Conservation (phyloP, 2,797 vertebrate genomes). For the Xyrichtys novacula region DNA sequence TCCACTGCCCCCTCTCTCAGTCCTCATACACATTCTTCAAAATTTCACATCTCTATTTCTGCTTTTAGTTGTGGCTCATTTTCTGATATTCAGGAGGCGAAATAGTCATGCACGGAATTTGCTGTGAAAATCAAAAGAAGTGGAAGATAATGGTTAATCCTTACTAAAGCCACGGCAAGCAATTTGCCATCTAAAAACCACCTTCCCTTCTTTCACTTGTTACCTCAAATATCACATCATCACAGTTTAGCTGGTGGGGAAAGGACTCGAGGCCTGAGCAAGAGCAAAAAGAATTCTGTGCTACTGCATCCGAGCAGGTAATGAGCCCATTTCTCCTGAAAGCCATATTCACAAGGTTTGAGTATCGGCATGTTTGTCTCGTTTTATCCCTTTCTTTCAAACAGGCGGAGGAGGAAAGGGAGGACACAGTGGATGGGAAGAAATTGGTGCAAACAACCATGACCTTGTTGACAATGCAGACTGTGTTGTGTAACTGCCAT, state of each 20-base stretch:
- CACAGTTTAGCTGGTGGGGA: neutral
- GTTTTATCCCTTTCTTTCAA: slow-evolving; percentile 13
- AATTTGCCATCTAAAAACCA: no score
- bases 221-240: slow-evolving; percentile 8
- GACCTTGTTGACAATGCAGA: slow-evolving; percentile 13
- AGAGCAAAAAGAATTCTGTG: neutral
- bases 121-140: no score
- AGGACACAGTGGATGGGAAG: slow-evolving; percentile 3
- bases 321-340: slow-evolving; percentile 30
- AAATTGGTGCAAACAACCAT: slow-evolving; percentile 28
- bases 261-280: slow-evolving; percentile 18
- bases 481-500: slow-evolving; percentile 22
- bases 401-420: slow-evolving; percentile 1
- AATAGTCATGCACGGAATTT: no score
- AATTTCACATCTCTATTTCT: no score
- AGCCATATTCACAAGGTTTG: slow-evolving; percentile 25
- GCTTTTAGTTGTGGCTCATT: no score
- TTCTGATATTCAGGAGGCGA: no score
- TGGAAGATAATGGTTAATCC: no score
- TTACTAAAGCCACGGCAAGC: no score
- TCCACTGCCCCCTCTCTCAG: no score
- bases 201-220: neutral
- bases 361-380: slow-evolving; percentile 16
- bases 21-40: no score
- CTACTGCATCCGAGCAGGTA: slow-evolving; percentile 29